phyloP scores from a whole-genome alignment of 2,888 invertebrate genomes.

The Chloromyia formosa region DNA sequence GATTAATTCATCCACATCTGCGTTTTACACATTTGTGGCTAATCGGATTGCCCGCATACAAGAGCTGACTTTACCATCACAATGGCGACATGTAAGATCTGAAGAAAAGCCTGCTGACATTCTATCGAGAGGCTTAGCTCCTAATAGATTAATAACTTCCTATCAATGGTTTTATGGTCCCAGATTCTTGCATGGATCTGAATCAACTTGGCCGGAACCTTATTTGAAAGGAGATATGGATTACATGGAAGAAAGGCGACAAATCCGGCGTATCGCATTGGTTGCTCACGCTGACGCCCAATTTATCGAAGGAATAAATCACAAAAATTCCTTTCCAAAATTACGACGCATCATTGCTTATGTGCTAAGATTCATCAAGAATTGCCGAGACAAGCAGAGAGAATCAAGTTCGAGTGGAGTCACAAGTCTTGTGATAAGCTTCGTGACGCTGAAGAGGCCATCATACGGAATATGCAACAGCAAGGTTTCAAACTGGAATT shows the following conservation, averaged over 20 bases:
- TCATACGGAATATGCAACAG: not conserved
- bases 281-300: not conserved
- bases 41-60: constrained; percentile 18
- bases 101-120: constrained; percentile 18
- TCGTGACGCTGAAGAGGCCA: not conserved
- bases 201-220: not conserved
- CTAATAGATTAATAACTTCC: not conserved
- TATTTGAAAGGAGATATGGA: not conserved
- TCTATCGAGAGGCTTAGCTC: not conserved
- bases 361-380: not conserved
- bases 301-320: not conserved
- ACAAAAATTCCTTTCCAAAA: not conserved
- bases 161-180: constrained; percentile 16
- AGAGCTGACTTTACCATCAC: not conserved
- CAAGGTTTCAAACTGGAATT: not conserved
- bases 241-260: not conserved
- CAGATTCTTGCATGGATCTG: not conserved
- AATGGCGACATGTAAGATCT: not conserved
- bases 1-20: not conserved
- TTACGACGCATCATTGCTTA: not conserved
- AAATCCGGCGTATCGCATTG: not conserved
- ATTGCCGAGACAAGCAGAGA: not conserved
- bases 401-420: not conserved
- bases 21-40: constrained; percentile 30
- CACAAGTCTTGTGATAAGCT: not conserved